Conservation (phyloP, 2,113 vertebrate genomes). For the Falcunculus frontatus region DNA sequence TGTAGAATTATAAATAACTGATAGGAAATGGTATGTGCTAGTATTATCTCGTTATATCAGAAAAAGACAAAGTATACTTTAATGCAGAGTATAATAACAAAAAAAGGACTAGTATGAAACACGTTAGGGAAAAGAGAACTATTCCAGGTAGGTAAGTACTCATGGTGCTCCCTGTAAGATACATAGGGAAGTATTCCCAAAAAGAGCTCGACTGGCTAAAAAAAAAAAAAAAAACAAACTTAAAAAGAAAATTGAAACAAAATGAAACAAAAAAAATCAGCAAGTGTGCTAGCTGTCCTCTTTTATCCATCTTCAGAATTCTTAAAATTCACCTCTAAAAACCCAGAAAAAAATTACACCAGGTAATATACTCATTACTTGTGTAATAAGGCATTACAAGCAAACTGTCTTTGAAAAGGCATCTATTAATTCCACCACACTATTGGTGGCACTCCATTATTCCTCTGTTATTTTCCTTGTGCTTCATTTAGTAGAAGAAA, state of each 20-base stretch:
- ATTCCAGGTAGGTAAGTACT: neutral
- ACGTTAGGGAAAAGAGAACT: neutral
- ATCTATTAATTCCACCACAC: neutral
- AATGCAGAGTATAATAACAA: neutral
- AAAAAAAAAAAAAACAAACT: neutral
- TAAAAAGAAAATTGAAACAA: neutral
- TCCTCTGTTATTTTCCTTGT: neutral
- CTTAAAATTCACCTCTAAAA: neutral
- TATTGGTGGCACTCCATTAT: neutral
- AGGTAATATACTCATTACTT: neutral
- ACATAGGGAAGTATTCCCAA: neutral
- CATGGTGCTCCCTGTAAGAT: neutral
- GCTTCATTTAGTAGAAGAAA: neutral
- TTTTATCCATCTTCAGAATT: neutral
- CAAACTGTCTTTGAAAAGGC: neutral
- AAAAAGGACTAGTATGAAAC: neutral
- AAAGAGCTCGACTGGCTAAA: neutral
- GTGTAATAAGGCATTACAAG: neutral
- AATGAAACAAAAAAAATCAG: neutral
- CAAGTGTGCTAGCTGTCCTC: neutral
- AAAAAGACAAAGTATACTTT: neutral
- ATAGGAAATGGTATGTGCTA: neutral
- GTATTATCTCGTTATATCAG: neutral
- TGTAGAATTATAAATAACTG: neutral
- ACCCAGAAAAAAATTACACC: neutral